Evolutionary conservation across 2,797 vertebrate species (phyloP).

Genomic region (Sebastiscus albofasciatus): DNA sequence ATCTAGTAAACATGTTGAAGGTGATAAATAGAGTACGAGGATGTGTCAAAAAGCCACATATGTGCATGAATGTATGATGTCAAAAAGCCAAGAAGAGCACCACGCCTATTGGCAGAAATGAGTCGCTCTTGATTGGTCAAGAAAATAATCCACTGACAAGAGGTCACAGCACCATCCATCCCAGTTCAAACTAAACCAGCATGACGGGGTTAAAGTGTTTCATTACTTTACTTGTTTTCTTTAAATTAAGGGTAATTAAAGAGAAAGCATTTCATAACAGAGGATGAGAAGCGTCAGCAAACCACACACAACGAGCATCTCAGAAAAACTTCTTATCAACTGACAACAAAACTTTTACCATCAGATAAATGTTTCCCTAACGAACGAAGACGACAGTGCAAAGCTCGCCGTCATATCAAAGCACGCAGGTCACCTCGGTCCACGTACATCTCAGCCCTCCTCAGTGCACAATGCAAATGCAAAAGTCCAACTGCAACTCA

Average conservation of each 20-base stretch:
- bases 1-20: neutral
- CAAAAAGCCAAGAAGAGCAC: constrained; percentile 18
- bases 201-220: neutral
- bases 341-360: constrained; percentile 33
- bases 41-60: neutral
- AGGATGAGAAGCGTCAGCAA: neutral
- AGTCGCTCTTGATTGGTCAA: constrained; percentile 59
- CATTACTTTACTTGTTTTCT: neutral
- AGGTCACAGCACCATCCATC: constrained; percentile 40
- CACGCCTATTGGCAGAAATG: constrained; percentile 38
- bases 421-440: constrained; percentile 18
- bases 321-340: constrained; percentile 40
- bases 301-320: neutral
- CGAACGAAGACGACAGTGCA: neutral
- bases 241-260: neutral
- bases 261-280: neutral
- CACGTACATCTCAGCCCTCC: neutral
- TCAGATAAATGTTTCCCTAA: neutral
- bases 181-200: neutral
- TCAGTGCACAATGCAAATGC: constrained; percentile 31
- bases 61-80: neutral
- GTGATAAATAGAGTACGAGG: neutral
- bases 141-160: constrained; percentile 31
- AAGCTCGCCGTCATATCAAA: neutral
- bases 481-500: constrained; percentile 43